Percentiles rank a stretch among this genome's conserved stretches.
Evolutionary conservation across 2,113 vertebrate species (phyloP).

Genomic region (Macaca nemestrina): DNA sequence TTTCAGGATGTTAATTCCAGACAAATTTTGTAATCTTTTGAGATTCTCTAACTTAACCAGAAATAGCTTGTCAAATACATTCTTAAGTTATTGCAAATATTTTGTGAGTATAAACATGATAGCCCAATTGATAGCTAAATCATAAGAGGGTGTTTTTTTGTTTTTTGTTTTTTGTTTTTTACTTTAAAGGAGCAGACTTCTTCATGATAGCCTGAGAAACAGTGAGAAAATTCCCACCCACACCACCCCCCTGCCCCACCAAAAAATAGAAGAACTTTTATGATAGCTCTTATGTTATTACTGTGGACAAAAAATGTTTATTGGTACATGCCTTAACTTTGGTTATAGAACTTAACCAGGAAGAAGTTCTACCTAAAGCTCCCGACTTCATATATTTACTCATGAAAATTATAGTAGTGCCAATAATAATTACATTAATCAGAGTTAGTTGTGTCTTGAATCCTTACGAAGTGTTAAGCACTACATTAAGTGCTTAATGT

Average conservation of each 20-base stretch:
- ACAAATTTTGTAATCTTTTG: background rate
- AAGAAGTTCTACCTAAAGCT: background rate
- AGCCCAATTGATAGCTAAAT: background rate
- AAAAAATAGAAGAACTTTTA: background rate
- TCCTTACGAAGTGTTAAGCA: background rate
- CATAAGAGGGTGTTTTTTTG: background rate
- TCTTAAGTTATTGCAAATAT: background rate
- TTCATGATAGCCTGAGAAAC: background rate
- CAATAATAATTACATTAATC: background rate
- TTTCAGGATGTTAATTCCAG: background rate
- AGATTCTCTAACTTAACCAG: background rate
- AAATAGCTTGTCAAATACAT: background rate
- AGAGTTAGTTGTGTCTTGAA: background rate
- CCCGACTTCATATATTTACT: background rate
- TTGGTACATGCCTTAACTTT: background rate
- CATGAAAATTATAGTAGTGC: background rate
- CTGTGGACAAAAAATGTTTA: background rate
- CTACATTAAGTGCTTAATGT: background rate
- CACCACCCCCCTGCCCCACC: no score
- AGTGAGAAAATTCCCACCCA: background rate
- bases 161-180: background rate
- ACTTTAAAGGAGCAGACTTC: background rate
- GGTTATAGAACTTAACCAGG: background rate
- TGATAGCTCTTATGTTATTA: background rate
- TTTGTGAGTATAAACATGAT: background rate